Base-by-base conservation (phyloP, 2,797 vertebrate genomes). In the Sebastes hubbsi region DNA sequence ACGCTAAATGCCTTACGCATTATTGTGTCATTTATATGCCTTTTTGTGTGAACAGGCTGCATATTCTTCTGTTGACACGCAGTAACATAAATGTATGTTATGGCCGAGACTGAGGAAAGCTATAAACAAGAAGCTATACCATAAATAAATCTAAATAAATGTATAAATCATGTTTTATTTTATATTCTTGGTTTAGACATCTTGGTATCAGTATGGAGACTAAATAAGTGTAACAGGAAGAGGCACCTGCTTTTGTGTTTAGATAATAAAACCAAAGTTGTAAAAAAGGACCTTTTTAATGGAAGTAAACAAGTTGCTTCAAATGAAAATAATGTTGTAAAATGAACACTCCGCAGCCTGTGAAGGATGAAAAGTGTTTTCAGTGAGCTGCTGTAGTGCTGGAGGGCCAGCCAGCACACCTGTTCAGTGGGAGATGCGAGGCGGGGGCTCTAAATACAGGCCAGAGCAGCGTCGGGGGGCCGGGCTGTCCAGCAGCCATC, bases 381-480 rank as follows among this genome's bases (percentile, higher is more conserved):
- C 60, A 74, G 75, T 4, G n/a, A 71, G 56, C 22, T 18, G 73
- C 8, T 20, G 65, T 6, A 61, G 82, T 30, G 81, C 81, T 74
- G 72, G 30, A 77, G 79, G 84, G 83, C 36, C 72, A 36, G 82
- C 65, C 80, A 42, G 88, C 92, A 93, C 94, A 95, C 94, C 94
- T 95, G 93, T 94, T 91, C 80, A 62, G 84, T 78, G 80, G 82
- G 85, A 87, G 82, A 88, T 89, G 92, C 62, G 74, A 91, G 93
- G 91, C 88, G 49, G 89, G 88, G 87, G 87, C 91, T 91, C 86
- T 94, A 95, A 95, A 85, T 93, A 93, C 94, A 96, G 95, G 91
- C 92, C 94, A 90, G 85, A 80, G 87, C 77, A 90, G 90, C 91
- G 77, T 92, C 73, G 38, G 91, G 93, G 92, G 91, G 89, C 83